Evolutionary conservation across 1,140 invertebrate species (phyloP).

Genomic region (Hyles euphorbiae): DNA sequence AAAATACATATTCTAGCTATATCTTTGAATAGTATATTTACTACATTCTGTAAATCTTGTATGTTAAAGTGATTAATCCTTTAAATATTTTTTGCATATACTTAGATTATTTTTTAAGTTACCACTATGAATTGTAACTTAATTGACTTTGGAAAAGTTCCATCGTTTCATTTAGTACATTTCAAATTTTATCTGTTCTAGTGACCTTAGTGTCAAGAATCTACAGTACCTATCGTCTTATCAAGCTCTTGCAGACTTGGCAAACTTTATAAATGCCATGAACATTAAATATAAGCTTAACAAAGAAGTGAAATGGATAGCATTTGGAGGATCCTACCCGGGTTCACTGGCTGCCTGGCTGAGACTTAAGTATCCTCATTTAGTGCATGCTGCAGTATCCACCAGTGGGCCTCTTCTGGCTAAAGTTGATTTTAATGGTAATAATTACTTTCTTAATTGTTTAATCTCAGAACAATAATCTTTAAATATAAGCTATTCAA

Average conservation of each 20-base stretch:
- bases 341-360: constrained; percentile 94
- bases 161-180: too few relatives aligned
- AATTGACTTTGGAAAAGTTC: too few relatives aligned
- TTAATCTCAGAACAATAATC: background rate
- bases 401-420: constrained; percentile 91
- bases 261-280: constrained; percentile 85
- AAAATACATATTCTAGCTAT: too few relatives aligned
- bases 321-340: constrained; percentile 95
- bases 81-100: too few relatives aligned
- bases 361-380: constrained; percentile 91
- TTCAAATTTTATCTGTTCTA: constrained; percentile 53
- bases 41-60: too few relatives aligned
- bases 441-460: constrained; percentile 15
- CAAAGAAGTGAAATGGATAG: constrained; percentile 87
- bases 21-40: too few relatives aligned
- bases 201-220: constrained; percentile 86
- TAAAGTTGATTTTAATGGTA: constrained; percentile 88
- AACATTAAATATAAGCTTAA: constrained; percentile 80
- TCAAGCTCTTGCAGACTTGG: constrained; percentile 92
- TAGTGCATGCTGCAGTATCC: constrained; percentile 90
- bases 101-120: too few relatives aligned
- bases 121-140: too few relatives aligned
- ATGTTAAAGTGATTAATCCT: too few relatives aligned
- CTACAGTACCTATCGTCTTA: constrained; percentile 87
- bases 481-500: background rate